Base-by-base conservation (phyloP, 1,140 invertebrate genomes). In the Leptoteleia sp. region DNA sequence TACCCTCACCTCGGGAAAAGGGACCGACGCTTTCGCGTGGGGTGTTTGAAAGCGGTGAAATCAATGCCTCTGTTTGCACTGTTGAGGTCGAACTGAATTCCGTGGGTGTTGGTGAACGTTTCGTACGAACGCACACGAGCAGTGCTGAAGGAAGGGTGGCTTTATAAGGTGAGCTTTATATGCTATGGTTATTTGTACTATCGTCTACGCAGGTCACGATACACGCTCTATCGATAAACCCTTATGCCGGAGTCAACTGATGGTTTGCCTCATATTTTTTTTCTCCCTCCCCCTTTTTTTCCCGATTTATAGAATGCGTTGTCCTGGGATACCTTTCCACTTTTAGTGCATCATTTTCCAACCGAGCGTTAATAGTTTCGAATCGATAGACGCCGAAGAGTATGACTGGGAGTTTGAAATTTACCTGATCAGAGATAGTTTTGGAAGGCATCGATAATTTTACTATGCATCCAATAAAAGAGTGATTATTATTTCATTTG, bases 51-150 rank as follows among this genome's bases (percentile, higher is more conserved):
- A 87, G 86, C 88, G 87, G 84, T 87, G 87, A 89, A 89, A 89
- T 89, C 88, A 89, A 89, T 89, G 87, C 86, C 82, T 87, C 84
- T 89, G 87, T 89, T 89, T 89, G 87, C 88, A 83, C 87, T 88
- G 87, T 87, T 86, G 87, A 88, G 86, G 87, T 88, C 81, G 85
- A 88, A 87, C 82, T 77, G 81, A 87, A 88, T 86, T 88, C 84
- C 86, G 79, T 83, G 81, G 79, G 52, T 70, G 65, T 73, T 79
- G 65, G 70, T 75, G 72, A 67, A 72, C 67, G 71, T 80, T 75
- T 61, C 73, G 78, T 70, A 83, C 72, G 79, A 38, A 65, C 54
- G 65, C 72, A 80, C 55, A 71, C 57, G 67, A 59, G 62, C 47
- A 50, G 35, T 48, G 50, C 59, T 45, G 31, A 75, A 71, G 61